A percentile compares a stretch with the other conserved stretches of the same genome.
Evolutionary conservation across 1,140 invertebrate species (phyloP).

Genomic region (Aphaenogaster ashmeadi): DNA sequence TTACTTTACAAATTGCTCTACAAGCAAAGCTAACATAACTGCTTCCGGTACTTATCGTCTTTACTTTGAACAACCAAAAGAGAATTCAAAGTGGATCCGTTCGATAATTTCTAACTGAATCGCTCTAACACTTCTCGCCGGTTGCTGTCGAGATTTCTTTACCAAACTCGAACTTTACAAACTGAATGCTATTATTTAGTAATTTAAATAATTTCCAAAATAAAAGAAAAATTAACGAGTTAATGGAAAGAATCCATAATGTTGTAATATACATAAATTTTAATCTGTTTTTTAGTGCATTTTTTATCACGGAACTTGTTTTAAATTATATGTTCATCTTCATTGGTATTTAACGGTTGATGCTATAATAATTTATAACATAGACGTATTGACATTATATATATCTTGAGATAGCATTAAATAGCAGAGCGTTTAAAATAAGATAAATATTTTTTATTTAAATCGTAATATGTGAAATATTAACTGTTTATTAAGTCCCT

Average conservation of each 20-base stretch:
- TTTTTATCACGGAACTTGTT: not conserved
- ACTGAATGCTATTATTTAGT: not conserved
- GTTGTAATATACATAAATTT: too few relatives aligned
- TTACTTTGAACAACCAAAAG: slow-evolving; percentile 60
- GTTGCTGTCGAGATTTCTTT: not conserved
- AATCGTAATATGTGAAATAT: not conserved
- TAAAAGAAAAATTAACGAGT: not conserved
- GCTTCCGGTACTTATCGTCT: slow-evolving; percentile 71
- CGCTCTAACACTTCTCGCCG: not conserved
- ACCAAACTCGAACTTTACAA: not conserved
- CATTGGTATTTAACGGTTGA: not conserved
- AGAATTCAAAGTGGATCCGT: slow-evolving; percentile 6
- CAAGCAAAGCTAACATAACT: not conserved
- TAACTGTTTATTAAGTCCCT: not conserved
- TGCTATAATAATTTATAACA: not conserved
- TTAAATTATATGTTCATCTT: not conserved
- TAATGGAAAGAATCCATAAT: not conserved
- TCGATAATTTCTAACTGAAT: not conserved
- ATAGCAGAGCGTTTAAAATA: not conserved
- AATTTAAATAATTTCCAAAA: not conserved
- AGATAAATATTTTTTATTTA: not conserved
- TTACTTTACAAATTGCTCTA: slow-evolving; percentile 72
- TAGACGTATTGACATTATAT: not conserved
- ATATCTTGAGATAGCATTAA: not conserved
- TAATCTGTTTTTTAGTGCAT: not conserved